Base-by-base conservation (phyloP, 2,113 vertebrate genomes). In the Eclectus roratus region DNA sequence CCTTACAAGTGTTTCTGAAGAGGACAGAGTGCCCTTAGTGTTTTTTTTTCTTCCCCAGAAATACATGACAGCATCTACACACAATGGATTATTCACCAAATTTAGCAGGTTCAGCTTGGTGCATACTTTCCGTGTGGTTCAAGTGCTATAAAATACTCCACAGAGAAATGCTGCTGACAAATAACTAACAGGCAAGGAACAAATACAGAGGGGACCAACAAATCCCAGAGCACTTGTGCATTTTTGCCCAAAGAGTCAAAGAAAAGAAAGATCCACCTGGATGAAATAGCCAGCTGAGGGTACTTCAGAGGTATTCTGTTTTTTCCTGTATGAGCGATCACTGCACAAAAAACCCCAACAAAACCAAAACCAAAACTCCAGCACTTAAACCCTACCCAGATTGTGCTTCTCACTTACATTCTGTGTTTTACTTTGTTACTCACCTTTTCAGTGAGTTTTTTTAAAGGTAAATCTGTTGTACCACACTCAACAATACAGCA, bases 41-140 rank as follows among this genome's bases (percentile, higher is more conserved):
- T 27, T 43, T 23, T 28, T 84, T 81, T 71, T 91, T n/a, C 23
- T 80, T 72, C 49, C 31, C 28, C 28, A 72, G 61, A 94, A 95
- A 87, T 49, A 76, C n/a, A 91, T 53, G 47, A 84, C 56, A 79
- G 44, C 73, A 87, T 53, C 33, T 85, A 89, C 35, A 78, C 60
- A 87, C 52, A 91, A 60, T 5, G 2, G 77, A 91, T 88, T 80
- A 94, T 79, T 95, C 80, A 93, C 66, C 80, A 91, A 53, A 81
- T 87, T 74, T 61, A 94, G 89, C 7, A 23, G 15, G 69, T 89
- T 88, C 82, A 85, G 47, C 80, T 47, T 61, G 31, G 66, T 89
- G 66, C 91, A 85, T 84, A 94, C 20, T 93, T 95, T 89, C 89
- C 8, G 0, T 44, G 56, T 61, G 35, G 73, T 61, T 95, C 61